These are phyloP conservation scores for Leptinotarsa rubiginosa DNA, from an alignment of 2,888 invertebrate species.

Conservation along the genomic window DNA sequence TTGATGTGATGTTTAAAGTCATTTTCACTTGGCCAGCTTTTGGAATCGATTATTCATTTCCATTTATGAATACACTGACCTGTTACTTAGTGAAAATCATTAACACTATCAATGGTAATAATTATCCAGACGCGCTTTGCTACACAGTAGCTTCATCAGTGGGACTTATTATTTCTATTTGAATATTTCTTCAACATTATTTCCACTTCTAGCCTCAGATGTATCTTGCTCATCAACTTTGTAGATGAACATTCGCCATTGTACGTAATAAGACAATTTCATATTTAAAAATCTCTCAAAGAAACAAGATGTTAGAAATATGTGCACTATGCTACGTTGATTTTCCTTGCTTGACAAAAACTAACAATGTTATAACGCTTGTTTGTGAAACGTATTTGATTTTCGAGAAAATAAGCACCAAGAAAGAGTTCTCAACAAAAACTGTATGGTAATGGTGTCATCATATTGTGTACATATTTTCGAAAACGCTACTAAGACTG, in stretches of 20 bases:
- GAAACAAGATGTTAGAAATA: slow-evolving; percentile 45
- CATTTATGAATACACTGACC: too few species aligned
- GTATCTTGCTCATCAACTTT: not conserved
- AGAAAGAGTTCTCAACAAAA: slow-evolving; percentile 48
- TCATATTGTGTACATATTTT: slow-evolving; percentile 54
- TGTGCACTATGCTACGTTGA: slow-evolving; percentile 47
- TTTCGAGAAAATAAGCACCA: slow-evolving; percentile 49
- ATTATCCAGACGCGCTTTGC: too few species aligned
- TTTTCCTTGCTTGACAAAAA: slow-evolving; percentile 45
- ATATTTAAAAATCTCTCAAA: slow-evolving; percentile 44
- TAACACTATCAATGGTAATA: too few species aligned
- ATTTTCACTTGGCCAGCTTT: too few species aligned
- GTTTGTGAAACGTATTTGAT: slow-evolving; percentile 42
- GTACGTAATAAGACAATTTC: slow-evolving; percentile 44
- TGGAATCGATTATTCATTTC: too few species aligned
- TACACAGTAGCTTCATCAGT: too few species aligned
- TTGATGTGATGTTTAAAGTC: too few species aligned
- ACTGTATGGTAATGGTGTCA: slow-evolving; percentile 49
- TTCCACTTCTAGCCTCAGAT: not conserved
- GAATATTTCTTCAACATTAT: not conserved
- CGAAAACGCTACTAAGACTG: slow-evolving; percentile 56
- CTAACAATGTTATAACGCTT: slow-evolving; percentile 45
- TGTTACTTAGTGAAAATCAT: too few species aligned
- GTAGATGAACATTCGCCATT: slow-evolving; percentile 4
- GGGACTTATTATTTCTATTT: too few species aligned